Evolutionary conservation across 2,888 invertebrate genomes (phyloP).

Genomic region (Meiosimyza platycephala): DNA sequence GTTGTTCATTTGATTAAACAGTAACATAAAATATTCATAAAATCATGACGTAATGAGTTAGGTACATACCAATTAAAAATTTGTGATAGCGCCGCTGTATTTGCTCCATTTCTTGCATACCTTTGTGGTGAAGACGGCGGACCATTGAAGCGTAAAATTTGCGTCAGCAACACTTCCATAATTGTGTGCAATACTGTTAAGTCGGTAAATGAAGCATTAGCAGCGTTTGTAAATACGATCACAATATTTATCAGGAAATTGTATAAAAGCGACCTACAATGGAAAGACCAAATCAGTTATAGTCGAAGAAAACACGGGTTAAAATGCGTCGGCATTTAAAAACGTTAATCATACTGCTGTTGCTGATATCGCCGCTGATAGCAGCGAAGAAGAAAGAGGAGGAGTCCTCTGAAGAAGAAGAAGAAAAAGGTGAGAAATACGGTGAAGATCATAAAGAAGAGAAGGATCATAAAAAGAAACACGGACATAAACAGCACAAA

Average conservation of each 20-base stretch:
- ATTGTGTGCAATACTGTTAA: conserved; percentile 16
- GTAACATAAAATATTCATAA: too few species aligned
- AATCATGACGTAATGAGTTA: too few species aligned
- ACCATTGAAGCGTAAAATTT: conserved; percentile 42
- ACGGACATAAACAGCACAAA: conserved; percentile 81
- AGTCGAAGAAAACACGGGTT: neutral
- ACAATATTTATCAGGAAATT: neutral
- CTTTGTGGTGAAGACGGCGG: neutral
- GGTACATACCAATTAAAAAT: too few species aligned
- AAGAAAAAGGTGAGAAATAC: conserved; percentile 62
- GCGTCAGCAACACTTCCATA: conserved; percentile 42
- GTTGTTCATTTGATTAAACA: neutral
- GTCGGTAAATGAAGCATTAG: conserved; percentile 8
- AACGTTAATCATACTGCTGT: conserved; percentile 55
- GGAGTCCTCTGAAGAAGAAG: conserved; percentile 62
- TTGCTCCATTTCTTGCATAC: neutral
- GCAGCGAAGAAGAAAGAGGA: conserved; percentile 59
- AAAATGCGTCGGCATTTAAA: conserved; percentile 54
- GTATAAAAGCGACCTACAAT: conserved; percentile 23
- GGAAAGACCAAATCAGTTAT: neutral
- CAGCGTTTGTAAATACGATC: conserved; percentile 1
- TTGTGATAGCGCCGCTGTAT: too few species aligned
- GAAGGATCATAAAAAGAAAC: conserved; percentile 81
- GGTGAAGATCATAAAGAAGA: conserved; percentile 60
- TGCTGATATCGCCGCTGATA: conserved; percentile 51